phyloP scores from a whole-genome alignment of 2,113 vertebrate genomes.

The Tenrec ecaudatus region DNA sequence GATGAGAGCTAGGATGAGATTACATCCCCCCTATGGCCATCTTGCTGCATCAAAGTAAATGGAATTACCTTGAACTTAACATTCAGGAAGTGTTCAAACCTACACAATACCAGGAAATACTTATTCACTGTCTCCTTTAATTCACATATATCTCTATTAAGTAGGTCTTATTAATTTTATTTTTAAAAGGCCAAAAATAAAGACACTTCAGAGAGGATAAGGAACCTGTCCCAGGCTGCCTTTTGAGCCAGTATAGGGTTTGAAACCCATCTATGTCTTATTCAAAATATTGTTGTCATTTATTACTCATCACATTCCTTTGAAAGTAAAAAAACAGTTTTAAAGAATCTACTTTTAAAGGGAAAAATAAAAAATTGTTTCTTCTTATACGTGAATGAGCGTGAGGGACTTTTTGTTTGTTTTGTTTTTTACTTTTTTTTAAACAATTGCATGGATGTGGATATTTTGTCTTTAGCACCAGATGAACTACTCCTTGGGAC shows the following conservation, averaged over 20 bases:
- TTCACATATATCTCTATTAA: slow-evolving; percentile 33
- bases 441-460: neutral
- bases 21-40: neutral
- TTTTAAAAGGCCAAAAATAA: slow-evolving; percentile 25
- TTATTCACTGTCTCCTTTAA: slow-evolving; percentile 23
- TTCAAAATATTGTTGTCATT: neutral
- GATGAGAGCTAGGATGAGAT: neutral
- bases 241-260: neutral
- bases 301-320: neutral
- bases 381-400: neutral
- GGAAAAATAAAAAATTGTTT: neutral
- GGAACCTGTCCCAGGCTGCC: neutral
- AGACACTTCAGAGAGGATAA: neutral
- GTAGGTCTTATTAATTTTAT: neutral
- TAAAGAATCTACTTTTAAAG: neutral
- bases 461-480: neutral
- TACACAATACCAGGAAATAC: neutral
- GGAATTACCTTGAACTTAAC: slow-evolving; percentile 21
- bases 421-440: too few relatives aligned
- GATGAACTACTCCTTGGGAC: neutral
- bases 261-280: neutral
- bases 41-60: neutral
- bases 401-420: neutral
- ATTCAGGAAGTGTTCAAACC: neutral
- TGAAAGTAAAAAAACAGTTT: slow-evolving; percentile 4